Evolutionary conservation across 1,140 invertebrate genomes (phyloP), one percentile per base, ranked within the genome.

Genomic region (Oncopodura yosiiana): DNA sequence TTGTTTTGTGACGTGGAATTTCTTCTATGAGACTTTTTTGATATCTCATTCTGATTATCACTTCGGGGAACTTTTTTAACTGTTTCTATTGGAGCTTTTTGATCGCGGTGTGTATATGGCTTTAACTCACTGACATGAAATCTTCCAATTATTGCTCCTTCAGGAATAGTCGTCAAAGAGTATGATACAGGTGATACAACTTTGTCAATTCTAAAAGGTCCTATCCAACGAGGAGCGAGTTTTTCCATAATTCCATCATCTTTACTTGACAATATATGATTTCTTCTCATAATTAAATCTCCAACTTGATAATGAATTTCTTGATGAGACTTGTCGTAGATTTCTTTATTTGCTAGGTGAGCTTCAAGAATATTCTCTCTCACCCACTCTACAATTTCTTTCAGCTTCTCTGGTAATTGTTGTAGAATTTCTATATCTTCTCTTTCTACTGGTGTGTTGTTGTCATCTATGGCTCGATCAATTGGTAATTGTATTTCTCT

Each of bases 401-500:
- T 3, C 9, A 60, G 32, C 16, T 37, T 19, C 8, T 50, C 19
- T 39, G 57, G 57, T 3, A 58, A 29, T 14, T 32, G 14, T 27
- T 30, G 30, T 1, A 45, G n/a, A 0, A 36, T 11, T 18, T 45
- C 16, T 29, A 34, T 5, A 5, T 9, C 39, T n/a, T 11, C 8
- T n/a, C 11, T n/a, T 18, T 9, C 32, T 26, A 9, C 19, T 5
- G 9, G 6, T 41, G 5, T 12, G 38, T 41, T 41, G 3, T 26
- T 16, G 6, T 23, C 45, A 24, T 55, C 5, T 4, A 55, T 11
- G 27, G 11, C 34, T 32, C 53, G 24, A 27, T 60, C 58, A 8
- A 60, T 32, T 0, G 58, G 53, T 9, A 42, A 34, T 16, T 21
- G 9, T 24, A 72, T 49, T 53, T 72, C 69, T 44, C 69, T 46